Conservation (phyloP, 2,113 vertebrate genomes). For the Entelurus aequoreus region DNA sequence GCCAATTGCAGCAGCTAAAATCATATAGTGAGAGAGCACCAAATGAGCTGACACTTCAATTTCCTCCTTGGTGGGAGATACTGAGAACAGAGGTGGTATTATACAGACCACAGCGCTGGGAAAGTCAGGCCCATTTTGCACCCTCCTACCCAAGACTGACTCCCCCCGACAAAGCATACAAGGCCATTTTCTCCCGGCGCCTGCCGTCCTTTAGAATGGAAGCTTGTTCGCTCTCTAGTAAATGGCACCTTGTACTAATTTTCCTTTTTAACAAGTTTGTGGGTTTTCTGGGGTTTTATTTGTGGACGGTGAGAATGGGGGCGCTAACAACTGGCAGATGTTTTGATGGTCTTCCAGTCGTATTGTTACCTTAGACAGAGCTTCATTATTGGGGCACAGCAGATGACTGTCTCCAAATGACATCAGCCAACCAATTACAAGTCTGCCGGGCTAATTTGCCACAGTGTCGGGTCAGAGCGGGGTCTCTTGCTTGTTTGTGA, state of each 20-base stretch:
- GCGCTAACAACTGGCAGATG: slow-evolving; percentile 52
- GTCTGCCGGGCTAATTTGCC: slow-evolving; percentile 63
- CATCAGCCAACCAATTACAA: slow-evolving; percentile 66
- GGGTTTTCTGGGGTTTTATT: slow-evolving; percentile 19
- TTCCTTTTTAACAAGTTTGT: slow-evolving; percentile 33
- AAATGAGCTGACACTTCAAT: slow-evolving; percentile 68
- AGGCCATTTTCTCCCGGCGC: slow-evolving; percentile 49
- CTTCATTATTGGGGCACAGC: slow-evolving; percentile 55
- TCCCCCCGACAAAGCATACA: slow-evolving; percentile 31
- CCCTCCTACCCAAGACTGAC: slow-evolving; percentile 36
- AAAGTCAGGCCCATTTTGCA: slow-evolving; percentile 44
- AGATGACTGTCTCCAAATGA: slow-evolving; percentile 64
- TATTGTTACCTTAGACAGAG: slow-evolving; percentile 63
- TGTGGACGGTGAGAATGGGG: slow-evolving; percentile 23
- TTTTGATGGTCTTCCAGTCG: slow-evolving; percentile 56
- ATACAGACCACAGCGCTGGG: slow-evolving; percentile 45
- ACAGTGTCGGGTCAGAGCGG: slow-evolving; percentile 43
- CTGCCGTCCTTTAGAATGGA: slow-evolving; percentile 42
- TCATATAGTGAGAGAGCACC: slow-evolving; percentile 51
- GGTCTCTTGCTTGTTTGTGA: slow-evolving; percentile 51
- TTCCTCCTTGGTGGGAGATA: slow-evolving; percentile 63
- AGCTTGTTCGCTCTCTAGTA: slow-evolving; percentile 9
- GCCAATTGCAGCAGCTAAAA: slow-evolving; percentile 50
- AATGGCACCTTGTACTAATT: slow-evolving; percentile 16
- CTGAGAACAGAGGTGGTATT: slow-evolving; percentile 62